Percentiles rank a stretch among this genome's conserved stretches.
Conservation (phyloP, 2,797 vertebrate species). For the Tauraco hartlaubi region DNA sequence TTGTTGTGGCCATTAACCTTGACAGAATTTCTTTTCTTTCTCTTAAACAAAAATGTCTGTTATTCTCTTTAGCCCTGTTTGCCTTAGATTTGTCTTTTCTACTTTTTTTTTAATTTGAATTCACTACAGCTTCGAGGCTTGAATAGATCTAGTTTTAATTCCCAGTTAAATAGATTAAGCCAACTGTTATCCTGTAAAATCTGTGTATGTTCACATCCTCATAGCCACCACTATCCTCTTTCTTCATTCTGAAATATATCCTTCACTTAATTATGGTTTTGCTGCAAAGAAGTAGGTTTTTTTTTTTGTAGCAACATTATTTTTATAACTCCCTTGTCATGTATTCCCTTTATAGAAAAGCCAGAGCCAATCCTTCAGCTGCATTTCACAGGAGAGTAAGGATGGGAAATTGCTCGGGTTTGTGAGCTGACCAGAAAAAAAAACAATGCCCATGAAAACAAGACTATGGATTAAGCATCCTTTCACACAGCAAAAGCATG, state of each 20-base stretch:
- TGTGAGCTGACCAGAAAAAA: not conserved
- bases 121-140: not conserved
- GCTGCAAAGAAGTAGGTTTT: not conserved
- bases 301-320: not conserved
- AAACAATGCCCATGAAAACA: not conserved
- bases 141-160: conserved; percentile 18
- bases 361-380: not conserved
- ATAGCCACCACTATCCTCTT: not conserved
- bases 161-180: not conserved
- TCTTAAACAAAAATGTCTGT: not conserved
- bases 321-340: not conserved
- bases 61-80: not conserved
- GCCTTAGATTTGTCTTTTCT: not conserved
- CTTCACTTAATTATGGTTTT: not conserved
- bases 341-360: not conserved
- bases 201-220: not conserved
- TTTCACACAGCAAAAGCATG: not conserved
- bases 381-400: not conserved
- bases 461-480: not conserved
- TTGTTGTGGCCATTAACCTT: not conserved
- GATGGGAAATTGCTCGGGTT: not conserved
- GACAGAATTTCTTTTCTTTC: not conserved
- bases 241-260: not conserved
- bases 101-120: not conserved
- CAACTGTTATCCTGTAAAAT: not conserved